Percentiles rank a stretch among this genome's conserved stretches.
Evolutionary conservation across 2,888 invertebrate genomes (phyloP).

Genomic region (Cheilosia variabilis): DNA sequence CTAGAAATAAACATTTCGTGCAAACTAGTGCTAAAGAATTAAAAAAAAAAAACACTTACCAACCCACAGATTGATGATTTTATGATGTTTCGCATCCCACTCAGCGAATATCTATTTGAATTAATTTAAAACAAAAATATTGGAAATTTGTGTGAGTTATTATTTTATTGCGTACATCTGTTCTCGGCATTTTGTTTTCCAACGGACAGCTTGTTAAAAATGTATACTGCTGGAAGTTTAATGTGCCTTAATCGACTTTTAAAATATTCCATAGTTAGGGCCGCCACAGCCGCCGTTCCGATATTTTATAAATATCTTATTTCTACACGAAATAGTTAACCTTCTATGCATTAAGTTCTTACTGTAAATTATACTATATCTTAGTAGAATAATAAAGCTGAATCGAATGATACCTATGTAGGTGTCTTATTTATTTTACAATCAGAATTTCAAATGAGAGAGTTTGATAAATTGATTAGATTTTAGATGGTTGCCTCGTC

Average conservation of each 20-base stretch:
- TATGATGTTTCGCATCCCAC: conserved; percentile 6
- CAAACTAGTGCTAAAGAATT: too few relatives aligned
- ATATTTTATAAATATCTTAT: conserved; percentile 19
- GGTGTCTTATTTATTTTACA: too few relatives aligned
- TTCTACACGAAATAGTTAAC: neutral
- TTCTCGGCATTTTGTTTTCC: conserved; percentile 10
- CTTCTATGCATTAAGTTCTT: neutral
- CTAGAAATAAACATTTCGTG: too few relatives aligned
- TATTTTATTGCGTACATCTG: conserved; percentile 46
- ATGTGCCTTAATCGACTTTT: conserved; percentile 11
- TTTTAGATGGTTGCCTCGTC: too few relatives aligned
- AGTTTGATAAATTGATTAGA: too few relatives aligned
- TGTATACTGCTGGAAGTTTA: conserved; percentile 44
- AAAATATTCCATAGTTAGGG: conserved; percentile 6
- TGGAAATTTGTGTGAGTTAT: conserved; percentile 33
- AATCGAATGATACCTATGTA: too few relatives aligned
- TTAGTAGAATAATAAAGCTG: too few relatives aligned
- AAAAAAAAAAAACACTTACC: too few relatives aligned
- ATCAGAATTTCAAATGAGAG: too few relatives aligned
- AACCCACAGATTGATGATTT: too few relatives aligned
- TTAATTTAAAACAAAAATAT: neutral
- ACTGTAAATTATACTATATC: neutral
- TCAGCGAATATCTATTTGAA: neutral
- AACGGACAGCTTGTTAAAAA: conserved; percentile 27
- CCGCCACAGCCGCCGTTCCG: neutral